Conservation (phyloP, 2,888 invertebrate species). For the Leptopilina syphax region DNA sequence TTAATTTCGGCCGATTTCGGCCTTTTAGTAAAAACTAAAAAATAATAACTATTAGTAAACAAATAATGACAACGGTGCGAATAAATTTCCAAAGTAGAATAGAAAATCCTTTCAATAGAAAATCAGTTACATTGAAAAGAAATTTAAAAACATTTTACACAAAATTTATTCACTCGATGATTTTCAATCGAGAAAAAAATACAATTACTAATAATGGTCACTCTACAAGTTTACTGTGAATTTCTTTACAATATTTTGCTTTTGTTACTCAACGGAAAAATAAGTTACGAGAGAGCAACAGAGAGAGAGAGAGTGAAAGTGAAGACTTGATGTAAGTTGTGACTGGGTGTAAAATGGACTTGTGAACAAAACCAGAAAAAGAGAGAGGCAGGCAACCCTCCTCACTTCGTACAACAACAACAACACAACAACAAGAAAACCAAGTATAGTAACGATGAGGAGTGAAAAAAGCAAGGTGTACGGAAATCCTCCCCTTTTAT, state of each 20-base stretch:
- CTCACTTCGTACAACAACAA: conserved; percentile 49
- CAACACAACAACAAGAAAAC: conserved; percentile 35
- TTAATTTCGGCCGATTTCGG: too few relatives aligned
- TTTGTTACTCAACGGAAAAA: not conserved
- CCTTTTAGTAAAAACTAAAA: too few relatives aligned
- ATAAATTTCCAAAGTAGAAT: too few relatives aligned
- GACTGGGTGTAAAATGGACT: conserved; percentile 55
- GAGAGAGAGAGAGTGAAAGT: not conserved
- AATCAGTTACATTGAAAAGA: too few relatives aligned
- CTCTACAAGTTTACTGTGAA: not conserved
- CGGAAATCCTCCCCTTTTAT: conserved; percentile 62
- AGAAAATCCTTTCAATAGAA: too few relatives aligned
- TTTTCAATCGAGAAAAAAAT: too few relatives aligned
- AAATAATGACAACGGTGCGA: too few relatives aligned
- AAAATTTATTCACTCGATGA: too few relatives aligned
- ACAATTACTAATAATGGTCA: not conserved
- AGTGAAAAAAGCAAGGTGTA: conserved; percentile 64
- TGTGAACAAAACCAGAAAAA: conserved; percentile 14
- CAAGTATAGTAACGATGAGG: conserved; percentile 2
- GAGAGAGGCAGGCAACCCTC: conserved; percentile 19
- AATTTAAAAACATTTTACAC: too few relatives aligned
- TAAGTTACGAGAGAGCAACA: not conserved
- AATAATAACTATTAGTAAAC: too few relatives aligned
- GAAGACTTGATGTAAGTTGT: conserved; percentile 10
- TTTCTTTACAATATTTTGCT: not conserved